Evolutionary conservation across 2,888 invertebrate species (phyloP), one percentile per base, ranked within the genome.

Genomic region (Coenonympha glycerion): DNA sequence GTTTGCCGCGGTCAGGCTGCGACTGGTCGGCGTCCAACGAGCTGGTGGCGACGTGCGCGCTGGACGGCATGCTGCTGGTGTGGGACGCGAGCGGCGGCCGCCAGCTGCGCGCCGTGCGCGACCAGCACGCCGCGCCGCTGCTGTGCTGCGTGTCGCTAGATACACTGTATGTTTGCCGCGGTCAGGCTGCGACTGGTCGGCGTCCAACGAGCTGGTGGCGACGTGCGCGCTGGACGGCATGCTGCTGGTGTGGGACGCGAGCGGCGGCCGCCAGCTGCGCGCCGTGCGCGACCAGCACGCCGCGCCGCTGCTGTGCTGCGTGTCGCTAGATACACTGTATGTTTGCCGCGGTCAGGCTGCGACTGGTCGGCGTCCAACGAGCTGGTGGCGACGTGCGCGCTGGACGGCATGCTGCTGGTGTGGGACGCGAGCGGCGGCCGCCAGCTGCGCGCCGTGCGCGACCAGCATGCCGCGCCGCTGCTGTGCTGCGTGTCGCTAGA

Each of bases 21-120:
- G 94, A 93, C 73, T 96, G 95, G 95, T 95, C 95, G 0, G 90
- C 91, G 11, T 93, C 93, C 21, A 96, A 95, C 83, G 95, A 95
- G 79, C 79, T 94, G 56, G 88, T 96, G 55, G 92, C 94, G 49
- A 93, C 94, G 37, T 91, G 92, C 56, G 93, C 93, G 1, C 72
- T 91, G 63, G 95, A 95, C 77, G 91, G 91, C 8, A 90, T 94
- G 58, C 89, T 96, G 56, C 92, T 94, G 48, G 93, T 94, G 37
- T 91, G 92, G 57, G 93, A 93, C 1, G 73, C 91, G 64, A 95
- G n/a, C n/a, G n/a, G n/a, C n/a, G n/a, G n/a, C n/a, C n/a, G n/a
- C n/a, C n/a, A n/a, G n/a, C n/a, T n/a, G n/a, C n/a, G n/a, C n/a
- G n/a, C n/a, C n/a, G n/a, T n/a, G n/a, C n/a, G n/a, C n/a, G n/a